Evolutionary conservation across 2,888 invertebrate species (phyloP), one percentile per base, ranked within the genome.

Genomic region (Heliothis peltigera): DNA sequence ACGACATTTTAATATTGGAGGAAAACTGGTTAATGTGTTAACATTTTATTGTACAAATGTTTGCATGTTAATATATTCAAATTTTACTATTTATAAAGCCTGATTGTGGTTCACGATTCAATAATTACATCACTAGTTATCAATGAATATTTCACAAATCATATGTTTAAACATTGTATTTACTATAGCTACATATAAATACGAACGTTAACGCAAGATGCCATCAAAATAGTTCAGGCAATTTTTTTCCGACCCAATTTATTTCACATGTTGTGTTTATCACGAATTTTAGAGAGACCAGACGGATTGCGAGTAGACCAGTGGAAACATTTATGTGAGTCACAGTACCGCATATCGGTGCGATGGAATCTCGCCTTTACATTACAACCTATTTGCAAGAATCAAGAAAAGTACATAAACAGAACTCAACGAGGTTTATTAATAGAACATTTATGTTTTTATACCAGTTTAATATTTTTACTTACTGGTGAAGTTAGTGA

Each of bases 1-100:
- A 19, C 25, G 18, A 28, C 10, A 35, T 64, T 71, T 69, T 55
- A 42, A 28, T 52, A 39, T 71, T 64, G 6, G 28, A 35, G 12
- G 15, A 2, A 10, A 68, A 65, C 72, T n/a, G 7, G 73, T 65
- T 12, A 72, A 65, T 64, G 55, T 39, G 6, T 42, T 0, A 12
- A 3, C n/a, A 35, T 39, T n/a, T 70, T n/a, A 39, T 25, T 19
- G n/a, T 42, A 8, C 2, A 17, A 5, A 25, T 22, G 2, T 70
- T 70, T 51, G 42, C 22, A 42, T 70, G 32, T 21, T 7, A 42
- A 42, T 8, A 22, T 10, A 22, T 52, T 61, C 22, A 18, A 52
- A 17, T 21, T 15, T 39, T 47, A 28, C 15, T 42, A 52, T 32
- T 51, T 70, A 70, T 4, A 62, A 8, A 15, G 0, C n/a, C 8